phyloP scores from a whole-genome alignment of 2,888 invertebrate genomes.

The Tigriopus californicus region DNA sequence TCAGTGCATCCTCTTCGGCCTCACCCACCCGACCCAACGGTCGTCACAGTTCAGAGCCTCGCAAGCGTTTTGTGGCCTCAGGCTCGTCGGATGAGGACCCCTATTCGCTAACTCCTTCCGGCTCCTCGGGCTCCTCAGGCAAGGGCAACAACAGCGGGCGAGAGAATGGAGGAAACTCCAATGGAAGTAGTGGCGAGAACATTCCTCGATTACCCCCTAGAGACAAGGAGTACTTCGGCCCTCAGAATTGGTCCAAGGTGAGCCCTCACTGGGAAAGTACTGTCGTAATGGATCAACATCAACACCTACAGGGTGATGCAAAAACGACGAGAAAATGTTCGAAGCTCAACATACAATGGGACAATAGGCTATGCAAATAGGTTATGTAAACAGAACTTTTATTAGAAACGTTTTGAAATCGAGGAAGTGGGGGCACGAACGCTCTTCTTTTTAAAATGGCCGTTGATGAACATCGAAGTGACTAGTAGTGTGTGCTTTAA shows the following conservation, averaged over 20 bases:
- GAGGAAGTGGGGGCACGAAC: too few species aligned
- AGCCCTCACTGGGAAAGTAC: too few species aligned
- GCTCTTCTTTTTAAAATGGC: too few species aligned
- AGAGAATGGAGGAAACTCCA: not conserved
- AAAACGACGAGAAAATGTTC: too few species aligned
- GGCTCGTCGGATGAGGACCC: slow-evolving; percentile 71
- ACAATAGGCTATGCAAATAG: too few species aligned
- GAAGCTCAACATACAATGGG: too few species aligned
- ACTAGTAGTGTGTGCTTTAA: too few species aligned
- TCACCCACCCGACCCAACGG: not conserved
- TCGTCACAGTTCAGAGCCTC: slow-evolving; percentile 5
- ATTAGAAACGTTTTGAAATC: too few species aligned
- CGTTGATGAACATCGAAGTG: too few species aligned
- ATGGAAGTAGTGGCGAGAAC: not conserved
- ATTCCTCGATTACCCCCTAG: slow-evolving; percentile 6
- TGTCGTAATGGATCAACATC: not conserved
- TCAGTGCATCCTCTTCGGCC: too few species aligned
- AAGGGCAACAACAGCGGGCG: slow-evolving; percentile 28
- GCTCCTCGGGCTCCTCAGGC: slow-evolving; percentile 29
- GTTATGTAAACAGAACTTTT: too few species aligned
- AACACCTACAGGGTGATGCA: too few species aligned
- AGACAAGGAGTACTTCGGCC: slow-evolving; percentile 14
- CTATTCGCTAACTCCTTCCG: slow-evolving; percentile 59
- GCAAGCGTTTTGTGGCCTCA: slow-evolving; percentile 12
- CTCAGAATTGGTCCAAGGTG: slow-evolving; percentile 15